Percentiles rank a stretch among this genome's conserved stretches.
Conservation (phyloP, 2,797 vertebrate species). For the Glossophaga mutica region DNA sequence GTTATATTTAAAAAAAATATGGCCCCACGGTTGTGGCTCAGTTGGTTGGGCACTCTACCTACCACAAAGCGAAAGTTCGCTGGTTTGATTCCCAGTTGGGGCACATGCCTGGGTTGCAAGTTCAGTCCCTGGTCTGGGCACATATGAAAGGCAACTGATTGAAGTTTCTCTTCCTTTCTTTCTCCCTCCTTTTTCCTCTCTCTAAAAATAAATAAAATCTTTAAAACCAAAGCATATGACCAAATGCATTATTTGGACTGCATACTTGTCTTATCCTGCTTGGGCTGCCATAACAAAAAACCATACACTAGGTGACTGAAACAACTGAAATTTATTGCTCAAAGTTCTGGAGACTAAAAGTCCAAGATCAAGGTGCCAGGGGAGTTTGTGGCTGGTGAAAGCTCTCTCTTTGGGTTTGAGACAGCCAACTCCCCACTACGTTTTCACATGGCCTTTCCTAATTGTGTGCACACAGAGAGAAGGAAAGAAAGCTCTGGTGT, state of each 20-base stretch:
- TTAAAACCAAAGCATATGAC: neutral
- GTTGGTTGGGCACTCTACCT: neutral
- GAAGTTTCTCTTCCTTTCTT: neutral
- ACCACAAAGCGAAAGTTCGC: neutral
- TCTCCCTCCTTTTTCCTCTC: neutral
- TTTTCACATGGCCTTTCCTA: neutral
- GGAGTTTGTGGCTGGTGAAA: neutral
- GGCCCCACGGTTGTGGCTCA: neutral
- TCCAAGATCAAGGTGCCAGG: neutral
- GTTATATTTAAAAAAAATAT: neutral
- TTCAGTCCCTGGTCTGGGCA: neutral
- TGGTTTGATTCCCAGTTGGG: neutral
- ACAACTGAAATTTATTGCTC: neutral
- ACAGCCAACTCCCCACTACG: neutral
- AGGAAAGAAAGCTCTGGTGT: neutral
- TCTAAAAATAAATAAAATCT: neutral
- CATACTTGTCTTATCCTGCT: neutral
- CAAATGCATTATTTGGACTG: neutral
- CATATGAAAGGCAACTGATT: neutral
- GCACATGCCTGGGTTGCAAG: neutral
- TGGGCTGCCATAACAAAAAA: neutral
- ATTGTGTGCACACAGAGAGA: neutral
- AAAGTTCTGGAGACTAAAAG: neutral
- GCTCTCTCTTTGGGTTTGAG: neutral
- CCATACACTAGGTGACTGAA: neutral